Conservation (phyloP, 2,113 vertebrate species). For the Kryptolebias marmoratus region DNA sequence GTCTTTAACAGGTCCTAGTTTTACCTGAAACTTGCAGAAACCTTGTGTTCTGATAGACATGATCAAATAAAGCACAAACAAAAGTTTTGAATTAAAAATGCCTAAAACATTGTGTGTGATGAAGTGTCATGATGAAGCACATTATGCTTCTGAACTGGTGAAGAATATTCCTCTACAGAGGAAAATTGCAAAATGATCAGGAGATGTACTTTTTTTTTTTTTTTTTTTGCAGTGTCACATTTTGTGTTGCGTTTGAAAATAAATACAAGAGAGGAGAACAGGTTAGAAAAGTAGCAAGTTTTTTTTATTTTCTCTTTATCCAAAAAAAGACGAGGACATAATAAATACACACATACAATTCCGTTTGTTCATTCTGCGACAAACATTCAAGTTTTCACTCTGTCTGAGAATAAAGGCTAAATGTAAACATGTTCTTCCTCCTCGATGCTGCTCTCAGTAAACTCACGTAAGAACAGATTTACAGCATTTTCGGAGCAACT, state of each 20-base stretch:
- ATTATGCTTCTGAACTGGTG: no score
- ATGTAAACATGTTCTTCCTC: conserved; percentile 74
- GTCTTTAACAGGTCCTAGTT: no score
- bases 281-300: conserved; percentile 46
- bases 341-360: conserved; percentile 78
- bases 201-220: no score
- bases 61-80: no score
- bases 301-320: conserved; percentile 65
- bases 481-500: conserved; percentile 43
- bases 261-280: conserved; percentile 15
- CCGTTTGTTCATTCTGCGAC: conserved; percentile 75
- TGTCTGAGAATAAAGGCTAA: conserved; percentile 39
- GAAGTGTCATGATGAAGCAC: no score
- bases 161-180: no score
- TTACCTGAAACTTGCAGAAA: no score
- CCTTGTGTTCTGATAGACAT: no score
- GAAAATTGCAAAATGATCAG: no score
- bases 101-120: no score
- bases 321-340: conserved; percentile 66
- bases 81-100: no score
- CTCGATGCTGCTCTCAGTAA: conserved; percentile 29
- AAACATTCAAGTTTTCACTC: conserved; percentile 65
- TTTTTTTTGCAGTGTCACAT: no score
- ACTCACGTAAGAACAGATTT: conserved; percentile 35
- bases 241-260: not conserved